Conservation (phyloP, 2,888 invertebrate genomes). For the Hypsopygia costalis region DNA sequence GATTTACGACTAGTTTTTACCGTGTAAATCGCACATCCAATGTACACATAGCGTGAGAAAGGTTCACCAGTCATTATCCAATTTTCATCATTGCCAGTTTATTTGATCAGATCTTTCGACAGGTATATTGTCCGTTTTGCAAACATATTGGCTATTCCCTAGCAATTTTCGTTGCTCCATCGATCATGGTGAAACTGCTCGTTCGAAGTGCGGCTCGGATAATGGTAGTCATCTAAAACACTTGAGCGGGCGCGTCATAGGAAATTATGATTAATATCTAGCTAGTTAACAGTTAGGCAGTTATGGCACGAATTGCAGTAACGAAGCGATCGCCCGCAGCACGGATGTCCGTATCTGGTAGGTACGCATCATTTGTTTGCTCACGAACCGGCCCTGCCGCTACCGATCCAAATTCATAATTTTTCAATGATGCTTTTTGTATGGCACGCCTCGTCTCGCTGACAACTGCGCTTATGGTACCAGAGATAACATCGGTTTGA, state of each 20-base stretch:
- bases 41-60: constrained; percentile 34
- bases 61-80: constrained; percentile 50
- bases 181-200: constrained; percentile 32
- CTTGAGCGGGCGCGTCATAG: constrained; percentile 64
- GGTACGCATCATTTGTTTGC: constrained; percentile 53
- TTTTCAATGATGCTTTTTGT: constrained; percentile 46
- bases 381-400: constrained; percentile 39
- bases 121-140: constrained; percentile 33
- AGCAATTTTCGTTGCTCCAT: constrained; percentile 43
- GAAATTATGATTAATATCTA: constrained; percentile 76
- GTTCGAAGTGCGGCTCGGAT: constrained; percentile 36
- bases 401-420: constrained; percentile 58
- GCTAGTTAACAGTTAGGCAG: constrained; percentile 48
- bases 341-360: constrained; percentile 46
- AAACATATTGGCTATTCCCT: constrained; percentile 33
- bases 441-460: constrained; percentile 46
- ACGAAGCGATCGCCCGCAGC: constrained; percentile 24
- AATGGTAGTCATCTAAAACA: constrained; percentile 69
- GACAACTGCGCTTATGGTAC: constrained; percentile 70
- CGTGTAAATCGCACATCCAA: constrained; percentile 16
- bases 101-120: constrained; percentile 42
- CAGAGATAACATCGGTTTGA: constrained; percentile 64
- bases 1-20: constrained; percentile 7
- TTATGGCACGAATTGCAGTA: constrained; percentile 24
- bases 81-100: constrained; percentile 46